phyloP scores from a whole-genome alignment of 2,113 vertebrate species.

The Cathartes aura region DNA sequence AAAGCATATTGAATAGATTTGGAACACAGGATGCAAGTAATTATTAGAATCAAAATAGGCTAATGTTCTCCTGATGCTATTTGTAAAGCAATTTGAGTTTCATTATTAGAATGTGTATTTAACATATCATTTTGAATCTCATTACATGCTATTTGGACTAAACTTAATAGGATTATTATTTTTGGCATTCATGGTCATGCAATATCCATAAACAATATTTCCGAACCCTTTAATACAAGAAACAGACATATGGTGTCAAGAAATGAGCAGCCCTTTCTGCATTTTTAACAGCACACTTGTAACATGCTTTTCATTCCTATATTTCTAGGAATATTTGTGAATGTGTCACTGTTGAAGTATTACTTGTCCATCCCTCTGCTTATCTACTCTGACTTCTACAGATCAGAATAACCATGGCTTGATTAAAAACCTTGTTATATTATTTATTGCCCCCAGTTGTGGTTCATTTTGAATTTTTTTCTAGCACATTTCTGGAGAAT shows the following conservation, averaged over 20 bases:
- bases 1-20: constrained; percentile 77
- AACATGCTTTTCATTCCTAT: background rate
- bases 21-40: constrained; percentile 73
- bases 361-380: background rate
- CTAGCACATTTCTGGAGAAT: background rate
- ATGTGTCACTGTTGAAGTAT: background rate
- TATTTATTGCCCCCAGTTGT: background rate
- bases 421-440: background rate
- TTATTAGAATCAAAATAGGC: constrained; percentile 75
- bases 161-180: constrained; percentile 72
- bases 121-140: constrained; percentile 74
- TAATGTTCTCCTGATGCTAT: constrained; percentile 69
- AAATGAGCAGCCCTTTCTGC: background rate
- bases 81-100: constrained; percentile 75
- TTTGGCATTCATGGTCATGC: constrained; percentile 69
- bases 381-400: background rate
- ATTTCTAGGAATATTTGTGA: constrained; percentile 15
- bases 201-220: constrained; percentile 67
- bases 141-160: constrained; percentile 72
- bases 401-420: background rate
- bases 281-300: constrained; percentile 10
- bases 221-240: constrained; percentile 49
- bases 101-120: constrained; percentile 72
- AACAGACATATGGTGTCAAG: constrained; percentile 56
- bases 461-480: background rate